Conservation (phyloP, 2,797 vertebrate species). For the Mormyrops attenuatus region DNA sequence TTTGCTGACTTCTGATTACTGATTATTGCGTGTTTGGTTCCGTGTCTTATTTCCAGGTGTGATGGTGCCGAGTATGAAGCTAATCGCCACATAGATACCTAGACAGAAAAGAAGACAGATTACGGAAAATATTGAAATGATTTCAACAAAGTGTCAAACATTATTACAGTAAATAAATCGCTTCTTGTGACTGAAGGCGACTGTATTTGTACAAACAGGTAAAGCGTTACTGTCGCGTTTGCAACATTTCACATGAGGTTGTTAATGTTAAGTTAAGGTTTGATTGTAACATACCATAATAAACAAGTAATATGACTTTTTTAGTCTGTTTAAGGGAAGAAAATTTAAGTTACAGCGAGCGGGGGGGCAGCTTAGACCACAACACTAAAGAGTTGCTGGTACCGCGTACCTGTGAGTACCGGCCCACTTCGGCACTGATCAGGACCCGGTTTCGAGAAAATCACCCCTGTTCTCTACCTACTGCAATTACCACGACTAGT, state of each 20-base stretch:
- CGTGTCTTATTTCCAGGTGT: background rate
- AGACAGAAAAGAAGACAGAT: no score
- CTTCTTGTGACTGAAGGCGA: background rate
- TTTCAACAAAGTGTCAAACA: no score
- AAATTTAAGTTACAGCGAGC: background rate
- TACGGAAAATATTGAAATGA: no score
- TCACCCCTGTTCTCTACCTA: background rate
- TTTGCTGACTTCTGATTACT: background rate
- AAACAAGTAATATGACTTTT: background rate
- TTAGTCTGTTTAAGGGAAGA: background rate
- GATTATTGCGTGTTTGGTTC: background rate
- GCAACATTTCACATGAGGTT: background rate
- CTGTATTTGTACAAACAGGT: background rate
- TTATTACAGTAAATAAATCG: background rate
- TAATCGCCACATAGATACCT: no score
- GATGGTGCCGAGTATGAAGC: no score
- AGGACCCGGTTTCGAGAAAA: background rate
- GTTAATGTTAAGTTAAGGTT: background rate
- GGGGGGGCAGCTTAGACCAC: background rate
- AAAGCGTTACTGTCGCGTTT: background rate
- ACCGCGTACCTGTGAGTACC: background rate
- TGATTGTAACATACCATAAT: background rate
- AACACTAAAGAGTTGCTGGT: background rate
- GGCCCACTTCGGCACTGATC: background rate
- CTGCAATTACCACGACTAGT: background rate